phyloP scores from a whole-genome alignment of 2,888 invertebrate genomes.

The Protula sp. region DNA sequence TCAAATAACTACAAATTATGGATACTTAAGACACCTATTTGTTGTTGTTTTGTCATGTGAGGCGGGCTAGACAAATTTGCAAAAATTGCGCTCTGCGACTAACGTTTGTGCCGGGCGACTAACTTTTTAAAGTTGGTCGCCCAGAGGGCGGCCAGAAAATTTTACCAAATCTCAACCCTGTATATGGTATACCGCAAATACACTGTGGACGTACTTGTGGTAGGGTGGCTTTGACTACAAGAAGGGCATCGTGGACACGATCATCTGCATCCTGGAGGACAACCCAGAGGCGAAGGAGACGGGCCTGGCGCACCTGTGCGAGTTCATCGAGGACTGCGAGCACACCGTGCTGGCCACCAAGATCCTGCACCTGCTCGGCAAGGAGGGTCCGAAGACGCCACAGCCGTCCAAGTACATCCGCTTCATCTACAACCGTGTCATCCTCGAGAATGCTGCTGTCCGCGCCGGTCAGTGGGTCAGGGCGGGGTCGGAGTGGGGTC shows the following conservation, averaged over 20 bases:
- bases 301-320: conserved; percentile 90
- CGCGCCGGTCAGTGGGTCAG: conserved; percentile 61
- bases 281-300: conserved; percentile 97
- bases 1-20: too few species aligned
- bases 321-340: conserved; percentile 99
- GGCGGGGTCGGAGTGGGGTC: too few species aligned
- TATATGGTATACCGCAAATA: too few species aligned
- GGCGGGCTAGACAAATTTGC: too few species aligned
- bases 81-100: too few species aligned
- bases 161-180: too few species aligned
- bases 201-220: too few species aligned
- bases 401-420: conserved; percentile 75
- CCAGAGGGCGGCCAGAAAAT: too few species aligned
- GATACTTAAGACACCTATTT: too few species aligned
- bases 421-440: conserved; percentile 70
- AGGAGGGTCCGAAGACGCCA: conserved; percentile 92
- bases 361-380: conserved; percentile 90
- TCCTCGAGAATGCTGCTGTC: conserved; percentile 91
- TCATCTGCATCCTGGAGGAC: conserved; percentile 94
- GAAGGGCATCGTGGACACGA: conserved; percentile 95
- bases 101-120: too few species aligned
- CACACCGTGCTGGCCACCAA: conserved; percentile 93
- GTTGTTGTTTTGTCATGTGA: too few species aligned
- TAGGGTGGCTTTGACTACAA: conserved; percentile 91
- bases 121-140: too few species aligned